Evolutionary conservation across 2,888 invertebrate genomes (phyloP), one percentile per base, ranked within the genome.

Genomic region (Acanthosepion lycidas): DNA sequence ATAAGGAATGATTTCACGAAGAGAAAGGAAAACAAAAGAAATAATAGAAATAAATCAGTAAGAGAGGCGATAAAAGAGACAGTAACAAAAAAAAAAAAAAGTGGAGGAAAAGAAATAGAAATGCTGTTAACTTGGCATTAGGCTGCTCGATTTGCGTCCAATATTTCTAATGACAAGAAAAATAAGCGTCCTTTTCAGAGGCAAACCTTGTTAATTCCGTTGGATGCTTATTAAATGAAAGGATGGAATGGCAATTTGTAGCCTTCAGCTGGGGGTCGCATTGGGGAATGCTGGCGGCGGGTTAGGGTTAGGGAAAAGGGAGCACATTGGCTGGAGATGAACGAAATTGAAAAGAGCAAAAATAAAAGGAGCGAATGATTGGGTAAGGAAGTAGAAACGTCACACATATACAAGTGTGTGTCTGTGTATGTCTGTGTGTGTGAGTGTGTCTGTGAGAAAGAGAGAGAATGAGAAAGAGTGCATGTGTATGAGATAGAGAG

Each of bases 141-240:
- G 78, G 78, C 78, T 78, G 78, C 78, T 78, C 78, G 78, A 78
- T 78, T 78, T 78, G 78, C 78, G 78, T 78, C 78, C 78, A 78
- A 78, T 78, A 78, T 78, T 78, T 78, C 78, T 78, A 78, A 78
- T 78, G 78, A 78, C 78, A n/a, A 78, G 78, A 78, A 78, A 78
- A 78, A 78, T 78, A 78, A 78, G 78, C 78, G 78, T 78, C 78
- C 78, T 78, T 78, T 78, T 78, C 78, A 78, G 78, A 78, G 12
- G 78, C 78, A 78, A 78, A 78, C 33, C 78, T 78, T 78, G 78
- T 78, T 78, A 78, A 78, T 78, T 78, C 78, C 78, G 78, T 78
- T 78, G 78, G n/a, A 78, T 78, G 78, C 78, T 78, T 78, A 78
- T 78, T 78, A 78, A 33, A 78, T 78, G 78, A 33, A 78, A 78